Evolutionary conservation across 2,888 invertebrate genomes (phyloP).

Genomic region (Penaeus monodon): DNA sequence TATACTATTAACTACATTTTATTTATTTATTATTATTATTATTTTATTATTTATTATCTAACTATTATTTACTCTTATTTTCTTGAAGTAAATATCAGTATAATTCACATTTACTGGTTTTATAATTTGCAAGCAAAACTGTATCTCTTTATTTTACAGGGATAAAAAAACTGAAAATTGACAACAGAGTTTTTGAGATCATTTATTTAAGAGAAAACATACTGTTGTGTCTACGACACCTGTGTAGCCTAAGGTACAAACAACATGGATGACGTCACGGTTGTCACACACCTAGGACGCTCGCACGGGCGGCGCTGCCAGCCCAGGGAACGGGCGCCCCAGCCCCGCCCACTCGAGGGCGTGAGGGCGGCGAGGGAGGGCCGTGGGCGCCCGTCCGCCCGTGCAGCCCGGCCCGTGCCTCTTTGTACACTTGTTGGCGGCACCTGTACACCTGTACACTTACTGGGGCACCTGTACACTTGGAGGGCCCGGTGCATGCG

Average conservation of each 20-base stretch:
- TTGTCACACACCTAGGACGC: conserved; percentile 61
- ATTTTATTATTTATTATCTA: too few species aligned
- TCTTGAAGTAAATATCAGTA: too few species aligned
- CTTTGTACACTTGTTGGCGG: conserved; percentile 60
- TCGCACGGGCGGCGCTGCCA: conserved; percentile 45
- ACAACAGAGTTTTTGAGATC: conserved; percentile 62
- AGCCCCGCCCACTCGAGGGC: background rate
- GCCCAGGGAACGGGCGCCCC: conserved; percentile 25
- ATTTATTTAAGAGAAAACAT: conserved; percentile 63
- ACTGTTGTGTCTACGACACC: conserved; percentile 63
- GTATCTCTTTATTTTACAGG: background rate
- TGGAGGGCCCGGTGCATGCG: too few species aligned
- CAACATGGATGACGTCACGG: conserved; percentile 62
- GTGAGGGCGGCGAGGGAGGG: conserved; percentile 2
- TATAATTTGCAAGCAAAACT: too few species aligned
- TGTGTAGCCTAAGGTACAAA: conserved; percentile 62
- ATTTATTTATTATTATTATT: too few species aligned
- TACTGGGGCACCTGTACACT: conserved; percentile 23
- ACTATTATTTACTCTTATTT: too few species aligned
- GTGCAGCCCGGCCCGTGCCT: conserved; percentile 34
- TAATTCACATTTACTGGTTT: too few species aligned
- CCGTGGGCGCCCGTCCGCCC: conserved; percentile 31
- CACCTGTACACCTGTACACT: conserved; percentile 43
- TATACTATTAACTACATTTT: too few species aligned
- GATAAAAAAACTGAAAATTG: conserved; percentile 31